Percentiles rank a stretch among this genome's conserved stretches.
These are phyloP conservation scores for Phyllostomus hastatus DNA, from an alignment of 2,113 vertebrate species.

Conservation along the genomic window DNA sequence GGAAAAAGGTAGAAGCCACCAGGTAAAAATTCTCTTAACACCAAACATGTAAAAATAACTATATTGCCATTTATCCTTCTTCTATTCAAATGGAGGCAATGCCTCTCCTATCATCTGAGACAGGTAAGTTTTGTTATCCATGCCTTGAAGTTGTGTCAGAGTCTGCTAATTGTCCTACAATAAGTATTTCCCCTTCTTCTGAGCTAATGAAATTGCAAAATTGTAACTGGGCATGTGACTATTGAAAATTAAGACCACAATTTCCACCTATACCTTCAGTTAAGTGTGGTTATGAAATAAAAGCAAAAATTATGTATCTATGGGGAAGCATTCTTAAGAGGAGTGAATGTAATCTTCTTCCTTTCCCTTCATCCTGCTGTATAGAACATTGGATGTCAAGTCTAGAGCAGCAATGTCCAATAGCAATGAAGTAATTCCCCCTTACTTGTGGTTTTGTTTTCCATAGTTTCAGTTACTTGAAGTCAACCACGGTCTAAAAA, in stretches of 20 bases:
- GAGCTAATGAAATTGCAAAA: background rate
- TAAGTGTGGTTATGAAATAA: background rate
- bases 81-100: background rate
- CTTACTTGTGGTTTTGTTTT: background rate
- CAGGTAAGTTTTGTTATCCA: background rate
- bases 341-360: background rate
- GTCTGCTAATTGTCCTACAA: background rate
- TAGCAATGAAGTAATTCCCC: background rate
- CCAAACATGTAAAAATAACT: background rate
- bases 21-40: constrained; percentile 1
- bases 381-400: background rate
- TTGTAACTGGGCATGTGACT: background rate
- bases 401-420: background rate
- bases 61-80: background rate
- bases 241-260: background rate
- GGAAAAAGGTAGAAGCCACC: background rate
- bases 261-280: background rate
- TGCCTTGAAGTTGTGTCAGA: background rate
- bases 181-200: background rate
- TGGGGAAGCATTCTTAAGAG: background rate
- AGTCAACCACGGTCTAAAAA: background rate
- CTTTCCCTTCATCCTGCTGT: background rate
- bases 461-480: background rate
- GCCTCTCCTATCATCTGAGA: background rate
- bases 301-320: background rate